Base-by-base conservation (phyloP, 2,888 invertebrate genomes). In the Diaperis boleti region DNA sequence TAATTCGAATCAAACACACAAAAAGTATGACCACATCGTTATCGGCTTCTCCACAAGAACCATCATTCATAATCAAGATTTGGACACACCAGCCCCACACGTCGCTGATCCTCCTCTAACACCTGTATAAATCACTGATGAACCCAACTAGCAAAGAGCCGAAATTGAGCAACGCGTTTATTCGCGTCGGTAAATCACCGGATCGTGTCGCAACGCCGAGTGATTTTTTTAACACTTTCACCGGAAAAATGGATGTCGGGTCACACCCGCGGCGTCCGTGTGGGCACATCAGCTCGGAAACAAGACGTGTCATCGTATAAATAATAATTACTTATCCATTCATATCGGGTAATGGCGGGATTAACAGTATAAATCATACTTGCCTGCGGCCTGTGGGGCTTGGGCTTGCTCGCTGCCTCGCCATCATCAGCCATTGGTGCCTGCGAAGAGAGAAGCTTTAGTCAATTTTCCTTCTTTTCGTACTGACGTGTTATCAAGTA, bases 371-470 rank as follows among this genome's bases (percentile, higher is more conserved):
- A 65, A 66, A 68, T 68, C 59, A 59, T 62, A 69, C 72, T 72
- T 65, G 70, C 74, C 74, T 75, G 72, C 66, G 70, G 66, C 67
- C 67, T 69, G 45, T 50, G 39, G 57, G 71, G 47, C 65, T 67
- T 69, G 61, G 71, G 71, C 68, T 71, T 69, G 65, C 72, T 73
- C 70, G 74, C 63, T 63, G 68, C 71, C 71, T 75, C 74, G 70
- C 73, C 78, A 78, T 78, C 76, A 76, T 65, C 65, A 57, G 76
- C 77, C 78, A 78, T 78, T 77, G 72, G 76, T 72, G 69, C 72
- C 74, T 56, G 56, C 10, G 62, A 41, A 31, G 20, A 14, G 45
- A 26, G 29, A 4, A 22, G 22, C 22, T 22, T 22, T 22, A n/a
- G n/a, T n/a, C n/a, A n/a, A n/a, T n/a, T n/a, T n/a, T n/a, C n/a